phyloP scores from a whole-genome alignment of 2,113 vertebrate genomes.

The Orthochromis malagaraziensis region DNA sequence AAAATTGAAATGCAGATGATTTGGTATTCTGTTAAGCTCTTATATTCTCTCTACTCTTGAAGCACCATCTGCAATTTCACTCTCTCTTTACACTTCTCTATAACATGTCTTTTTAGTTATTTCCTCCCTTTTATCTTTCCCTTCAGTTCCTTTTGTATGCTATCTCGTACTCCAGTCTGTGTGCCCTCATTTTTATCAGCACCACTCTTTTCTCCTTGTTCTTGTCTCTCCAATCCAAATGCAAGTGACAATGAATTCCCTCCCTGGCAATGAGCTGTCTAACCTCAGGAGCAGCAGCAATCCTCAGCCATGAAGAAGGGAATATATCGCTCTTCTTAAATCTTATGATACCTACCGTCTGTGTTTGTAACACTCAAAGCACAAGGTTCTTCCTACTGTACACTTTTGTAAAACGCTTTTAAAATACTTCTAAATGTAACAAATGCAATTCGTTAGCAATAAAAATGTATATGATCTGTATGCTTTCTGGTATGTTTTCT shows the following conservation, averaged over 20 bases:
- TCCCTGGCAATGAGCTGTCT: conserved; percentile 11
- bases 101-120: background rate
- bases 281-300: conserved; percentile 9
- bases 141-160: conserved; percentile 4
- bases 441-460: background rate
- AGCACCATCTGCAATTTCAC: conserved; percentile 2
- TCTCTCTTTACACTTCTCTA: background rate
- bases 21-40: background rate
- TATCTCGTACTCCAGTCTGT: background rate
- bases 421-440: background rate
- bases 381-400: background rate
- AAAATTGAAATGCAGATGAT: conserved; percentile 31
- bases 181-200: conserved; percentile 15
- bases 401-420: background rate
- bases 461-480: background rate
- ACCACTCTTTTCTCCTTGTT: background rate
- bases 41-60: background rate
- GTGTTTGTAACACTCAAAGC: background rate
- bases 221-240: conserved; percentile 22
- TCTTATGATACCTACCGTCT: background rate
- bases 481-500: background rate
- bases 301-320: background rate
- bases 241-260: conserved; percentile 27
- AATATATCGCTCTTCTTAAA: background rate
- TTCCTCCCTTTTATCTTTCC: conserved; percentile 13